Evolutionary conservation across 2,888 invertebrate genomes (phyloP), one percentile per base, ranked within the genome.

Genomic region (Apodemia zela): DNA sequence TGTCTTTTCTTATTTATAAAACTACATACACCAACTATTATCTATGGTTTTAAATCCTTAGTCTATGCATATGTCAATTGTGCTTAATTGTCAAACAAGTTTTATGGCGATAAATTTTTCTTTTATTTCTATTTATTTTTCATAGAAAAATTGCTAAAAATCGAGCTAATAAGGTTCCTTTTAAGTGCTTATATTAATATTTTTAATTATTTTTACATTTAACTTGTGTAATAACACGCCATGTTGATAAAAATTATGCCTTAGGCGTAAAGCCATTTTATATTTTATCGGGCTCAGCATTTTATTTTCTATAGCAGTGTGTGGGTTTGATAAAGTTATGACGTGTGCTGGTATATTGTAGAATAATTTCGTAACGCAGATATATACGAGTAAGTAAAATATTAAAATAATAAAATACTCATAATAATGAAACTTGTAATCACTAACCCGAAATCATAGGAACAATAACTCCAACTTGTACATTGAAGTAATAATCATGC

Each of bases 231-330:
- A 25, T 15, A 8, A 7, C 54, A 35, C 69, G 69, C 67, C 66
- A 66, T 69, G 67, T 68, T 65, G 64, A 60, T 57, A 38, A 66
- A 67, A 64, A 70, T 70, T 69, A 67, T 71, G 69, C 68, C 74
- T 61, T 63, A 65, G 72, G 73, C 69, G 61, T 63, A 67, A 67
- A 74, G 79, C 75, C 77, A 78, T 78, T 75, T 77, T 77, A 75
- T 76, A 75, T 54, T 54, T 54, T 57, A 57, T 57, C 54, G 54
- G 54, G 70, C 66, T 68, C 65, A 64, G 62, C 69, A 68, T 69
- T 71, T 68, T 71, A 70, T 71, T 69, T 65, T 74, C 72, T 72
- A 71, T 67, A 72, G 69, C 71, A 67, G 60, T 65, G 66, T 66
- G 59, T 59, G 68, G 65, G 66, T 67, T 69, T 69, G 74, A 77